phyloP scores from a whole-genome alignment of 2,797 vertebrate genomes.

The Fistularia commersonii region DNA sequence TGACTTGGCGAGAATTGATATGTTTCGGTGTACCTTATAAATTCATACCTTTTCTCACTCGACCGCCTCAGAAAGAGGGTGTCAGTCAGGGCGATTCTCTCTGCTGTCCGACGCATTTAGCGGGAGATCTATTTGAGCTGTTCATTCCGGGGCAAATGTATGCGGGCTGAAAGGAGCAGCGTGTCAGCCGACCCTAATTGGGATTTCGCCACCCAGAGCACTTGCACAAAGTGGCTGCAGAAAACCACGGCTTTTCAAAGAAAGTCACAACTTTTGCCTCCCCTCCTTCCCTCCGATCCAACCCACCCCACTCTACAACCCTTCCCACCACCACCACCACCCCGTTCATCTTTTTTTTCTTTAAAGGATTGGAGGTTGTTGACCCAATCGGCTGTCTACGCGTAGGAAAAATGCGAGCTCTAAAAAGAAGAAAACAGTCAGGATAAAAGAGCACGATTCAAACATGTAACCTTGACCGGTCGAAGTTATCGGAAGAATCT shows the following conservation, averaged over 20 bases:
- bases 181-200: constrained; percentile 99
- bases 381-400: constrained; percentile 47
- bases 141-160: constrained; percentile 99
- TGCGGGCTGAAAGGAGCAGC: constrained; percentile 96
- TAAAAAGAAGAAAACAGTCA: constrained; percentile 28
- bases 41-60: constrained; percentile 97
- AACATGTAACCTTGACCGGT: constrained; percentile 48
- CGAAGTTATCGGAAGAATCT: not conserved
- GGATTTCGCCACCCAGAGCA: constrained; percentile 98
- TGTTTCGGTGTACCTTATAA: constrained; percentile 98
- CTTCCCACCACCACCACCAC: not conserved
- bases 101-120: constrained; percentile 95
- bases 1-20: constrained; percentile 93
- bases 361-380: constrained; percentile 50
- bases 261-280: constrained; percentile 77
- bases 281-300: constrained; percentile 40
- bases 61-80: constrained; percentile 86
- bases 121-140: constrained; percentile 89
- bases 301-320: constrained; percentile 8
- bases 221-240: constrained; percentile 92
- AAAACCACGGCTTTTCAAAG: constrained; percentile 87
- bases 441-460: constrained; percentile 59
- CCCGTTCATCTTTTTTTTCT: constrained; percentile 20
- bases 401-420: constrained; percentile 24
- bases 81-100: constrained; percentile 94